Evolutionary conservation across 2,888 invertebrate genomes (phyloP), one percentile per base, ranked within the genome.

Genomic region (Lysandra coridon): DNA sequence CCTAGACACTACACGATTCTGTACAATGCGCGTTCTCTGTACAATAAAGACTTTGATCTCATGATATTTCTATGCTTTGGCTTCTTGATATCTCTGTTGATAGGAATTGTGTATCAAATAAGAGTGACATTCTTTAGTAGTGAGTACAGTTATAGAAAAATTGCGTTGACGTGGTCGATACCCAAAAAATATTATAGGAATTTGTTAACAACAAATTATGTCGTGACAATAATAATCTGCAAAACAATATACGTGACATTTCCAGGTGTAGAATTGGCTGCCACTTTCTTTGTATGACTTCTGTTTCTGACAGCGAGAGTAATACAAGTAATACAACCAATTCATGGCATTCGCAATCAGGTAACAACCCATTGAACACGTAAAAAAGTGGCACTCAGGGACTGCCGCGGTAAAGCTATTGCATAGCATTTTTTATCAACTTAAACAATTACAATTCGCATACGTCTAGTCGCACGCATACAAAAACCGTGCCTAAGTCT

Each of bases 261-360:
- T n/a, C 14, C n/a, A 62, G 62, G 23, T 23, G 62, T 23, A 23
- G 23, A 1, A 2, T n/a, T 62, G n/a, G 23, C 62, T 62, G 62
- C n/a, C 23, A 37, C 4, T 33, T 37, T 14, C 1, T 73, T 73
- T 73, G 37, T 37, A 23, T 74, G 37, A 6, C n/a, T 74, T 40
- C 1, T 40, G 40, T 40, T 74, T 74, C n/a, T 74, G 74, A 74
- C 74, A 10, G 40, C n/a, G 44, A 74, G 74, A 74, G 7, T 74
- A 1, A 74, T 74, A 74, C 37, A 44, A 5, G n/a, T 44, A 40
- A 40, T 74, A 44, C 44, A 74, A 74, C 74, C 74, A 6, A 40
- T 74, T 74, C n/a, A 40, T 74, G 74, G 40, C 37, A 74, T 74
- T 74, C 37, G 10, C 17, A n/a, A 74, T 44, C 74, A 74, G 74